A percentile compares a stretch with the other conserved stretches of the same genome.
Evolutionary conservation across 2,888 invertebrate species (phyloP).

Genomic region (Emesis castigata): DNA sequence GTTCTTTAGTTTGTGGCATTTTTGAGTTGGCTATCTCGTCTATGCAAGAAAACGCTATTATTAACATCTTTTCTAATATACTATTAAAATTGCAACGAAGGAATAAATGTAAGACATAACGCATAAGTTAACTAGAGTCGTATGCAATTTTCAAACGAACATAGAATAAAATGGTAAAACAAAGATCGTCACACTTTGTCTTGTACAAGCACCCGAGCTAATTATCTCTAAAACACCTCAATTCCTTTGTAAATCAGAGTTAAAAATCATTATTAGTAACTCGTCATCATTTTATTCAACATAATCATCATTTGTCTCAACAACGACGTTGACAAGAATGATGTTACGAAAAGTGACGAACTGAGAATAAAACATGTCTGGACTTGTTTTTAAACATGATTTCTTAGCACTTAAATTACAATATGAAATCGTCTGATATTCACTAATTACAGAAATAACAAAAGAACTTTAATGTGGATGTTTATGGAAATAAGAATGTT

Average conservation of each 20-base stretch:
- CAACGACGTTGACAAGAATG: not conserved
- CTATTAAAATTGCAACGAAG: not conserved
- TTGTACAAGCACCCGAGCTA: no score
- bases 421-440: not conserved
- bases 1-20: no score
- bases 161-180: no score
- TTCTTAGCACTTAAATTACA: not conserved
- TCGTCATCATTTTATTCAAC: not conserved
- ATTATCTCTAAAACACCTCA: not conserved
- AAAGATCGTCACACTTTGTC: no score
- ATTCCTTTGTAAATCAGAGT: not conserved
- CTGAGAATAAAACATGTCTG: not conserved
- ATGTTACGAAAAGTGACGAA: not conserved
- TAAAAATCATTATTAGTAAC: not conserved
- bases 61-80: no score
- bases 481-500: not conserved
- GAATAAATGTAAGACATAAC: not conserved
- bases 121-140: no score
- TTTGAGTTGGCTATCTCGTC: not conserved
- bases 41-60: not conserved
- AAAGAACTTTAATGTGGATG: not conserved
- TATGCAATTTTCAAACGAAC: no score
- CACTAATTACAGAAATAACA: not conserved
- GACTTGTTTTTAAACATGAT: not conserved
- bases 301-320: not conserved